A percentile compares a stretch with the other conserved stretches of the same genome.
Evolutionary conservation across 2,797 vertebrate species (phyloP).

Genomic region (Pipistrellus nathusii): DNA sequence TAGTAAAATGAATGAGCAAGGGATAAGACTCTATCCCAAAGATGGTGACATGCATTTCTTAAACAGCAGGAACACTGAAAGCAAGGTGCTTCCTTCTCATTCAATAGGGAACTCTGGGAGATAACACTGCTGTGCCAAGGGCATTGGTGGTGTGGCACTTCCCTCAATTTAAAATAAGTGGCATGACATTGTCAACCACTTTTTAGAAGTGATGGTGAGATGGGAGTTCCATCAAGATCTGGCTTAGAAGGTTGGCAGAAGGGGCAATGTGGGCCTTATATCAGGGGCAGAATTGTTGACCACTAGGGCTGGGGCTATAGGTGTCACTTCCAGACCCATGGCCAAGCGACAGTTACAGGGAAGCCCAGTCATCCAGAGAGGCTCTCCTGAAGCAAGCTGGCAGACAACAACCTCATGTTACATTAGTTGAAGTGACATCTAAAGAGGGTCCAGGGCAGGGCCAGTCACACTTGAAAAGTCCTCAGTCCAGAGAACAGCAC

Average conservation of each 20-base stretch:
- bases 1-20: background rate
- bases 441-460: background rate
- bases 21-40: background rate
- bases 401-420: background rate
- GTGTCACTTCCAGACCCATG: background rate
- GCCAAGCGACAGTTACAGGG: background rate
- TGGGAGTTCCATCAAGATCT: background rate
- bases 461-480: background rate
- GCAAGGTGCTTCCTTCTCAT: background rate
- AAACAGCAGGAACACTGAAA: background rate
- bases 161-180: background rate
- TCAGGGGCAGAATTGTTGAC: background rate
- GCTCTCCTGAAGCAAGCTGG: background rate
- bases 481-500: background rate
- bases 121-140: background rate
- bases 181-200: background rate
- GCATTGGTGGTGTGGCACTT: rapidly evolving
- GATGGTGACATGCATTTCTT: background rate
- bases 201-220: background rate
- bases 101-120: background rate
- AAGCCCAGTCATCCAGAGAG: background rate
- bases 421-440: background rate
- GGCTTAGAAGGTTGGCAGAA: background rate
- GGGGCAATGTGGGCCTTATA: background rate
- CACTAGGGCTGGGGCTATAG: rapidly evolving